Percentiles rank a stretch among this genome's conserved stretches.
Evolutionary conservation across 2,797 vertebrate species (phyloP).

Genomic region (Pseudochirops corinnae): DNA sequence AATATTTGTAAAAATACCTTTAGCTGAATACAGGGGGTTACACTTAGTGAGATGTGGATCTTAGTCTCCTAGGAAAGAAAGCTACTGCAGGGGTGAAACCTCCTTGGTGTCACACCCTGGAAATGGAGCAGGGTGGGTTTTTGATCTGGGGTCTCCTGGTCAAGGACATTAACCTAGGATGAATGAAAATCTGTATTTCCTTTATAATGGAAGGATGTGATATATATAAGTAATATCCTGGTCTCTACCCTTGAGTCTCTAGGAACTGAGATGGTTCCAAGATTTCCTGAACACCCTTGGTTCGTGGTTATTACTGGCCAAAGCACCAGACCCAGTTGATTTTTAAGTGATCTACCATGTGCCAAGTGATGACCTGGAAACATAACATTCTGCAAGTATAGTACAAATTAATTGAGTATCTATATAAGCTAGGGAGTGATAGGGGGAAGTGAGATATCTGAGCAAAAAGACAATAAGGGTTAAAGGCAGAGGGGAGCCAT

Average conservation of each 20-base stretch:
- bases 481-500: not conserved
- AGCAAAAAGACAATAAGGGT: not conserved
- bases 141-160: no score
- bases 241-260: no score
- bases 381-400: not conserved
- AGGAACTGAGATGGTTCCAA: not conserved
- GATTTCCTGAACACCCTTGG: not conserved
- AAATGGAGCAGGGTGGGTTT: no score
- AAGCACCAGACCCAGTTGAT: not conserved
- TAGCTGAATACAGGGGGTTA: not conserved
- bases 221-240: not conserved
- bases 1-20: not conserved
- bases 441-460: not conserved
- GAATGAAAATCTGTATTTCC: no score
- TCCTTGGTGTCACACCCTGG: no score
- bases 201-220: not conserved
- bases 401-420: not conserved
- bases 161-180: no score
- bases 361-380: not conserved
- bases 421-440: not conserved
- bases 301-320: not conserved
- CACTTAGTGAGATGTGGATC: not conserved
- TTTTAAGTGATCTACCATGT: not conserved
- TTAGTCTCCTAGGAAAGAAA: no score
- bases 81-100: no score